Percentiles rank a stretch among this genome's conserved stretches.
Evolutionary conservation across 2,113 vertebrate genomes (phyloP).

Genomic region (Elaphurus davidianus): DNA sequence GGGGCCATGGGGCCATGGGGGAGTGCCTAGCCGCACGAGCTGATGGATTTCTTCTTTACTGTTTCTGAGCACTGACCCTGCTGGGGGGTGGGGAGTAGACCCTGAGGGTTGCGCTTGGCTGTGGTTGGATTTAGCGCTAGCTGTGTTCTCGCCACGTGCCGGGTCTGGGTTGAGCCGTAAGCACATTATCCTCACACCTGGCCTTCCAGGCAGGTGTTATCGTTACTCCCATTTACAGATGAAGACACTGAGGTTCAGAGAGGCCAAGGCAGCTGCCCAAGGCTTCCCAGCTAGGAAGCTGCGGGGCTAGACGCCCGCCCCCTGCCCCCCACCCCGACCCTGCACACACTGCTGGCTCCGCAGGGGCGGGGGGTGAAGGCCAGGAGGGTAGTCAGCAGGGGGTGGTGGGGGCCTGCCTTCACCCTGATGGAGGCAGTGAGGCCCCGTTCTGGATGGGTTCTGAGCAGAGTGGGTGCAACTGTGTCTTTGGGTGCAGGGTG

Average conservation of each 20-base stretch:
- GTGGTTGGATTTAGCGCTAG: neutral
- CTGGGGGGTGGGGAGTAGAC: neutral
- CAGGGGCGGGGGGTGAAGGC: neutral
- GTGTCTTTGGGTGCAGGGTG: neutral
- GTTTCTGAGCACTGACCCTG: neutral
- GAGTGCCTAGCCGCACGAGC: accelerated
- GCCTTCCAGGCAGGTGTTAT: neutral
- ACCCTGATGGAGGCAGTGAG: neutral
- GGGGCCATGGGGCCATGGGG: neutral
- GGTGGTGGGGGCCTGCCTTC: neutral
- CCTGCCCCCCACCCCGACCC: accelerated
- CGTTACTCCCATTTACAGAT: neutral
- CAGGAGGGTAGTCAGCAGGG: neutral
- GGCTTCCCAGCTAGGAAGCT: neutral
- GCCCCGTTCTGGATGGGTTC: neutral
- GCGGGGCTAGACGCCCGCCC: neutral
- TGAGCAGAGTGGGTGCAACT: neutral
- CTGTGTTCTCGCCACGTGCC: neutral
- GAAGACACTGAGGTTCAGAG: neutral
- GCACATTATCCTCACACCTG: neutral
- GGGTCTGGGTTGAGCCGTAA: neutral
- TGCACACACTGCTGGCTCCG: accelerated
- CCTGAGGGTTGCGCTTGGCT: accelerated
- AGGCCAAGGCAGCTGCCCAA: neutral
- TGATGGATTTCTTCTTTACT: neutral